Base-by-base conservation (phyloP, 2,888 invertebrate species). In the Drosophila ochracea region DNA sequence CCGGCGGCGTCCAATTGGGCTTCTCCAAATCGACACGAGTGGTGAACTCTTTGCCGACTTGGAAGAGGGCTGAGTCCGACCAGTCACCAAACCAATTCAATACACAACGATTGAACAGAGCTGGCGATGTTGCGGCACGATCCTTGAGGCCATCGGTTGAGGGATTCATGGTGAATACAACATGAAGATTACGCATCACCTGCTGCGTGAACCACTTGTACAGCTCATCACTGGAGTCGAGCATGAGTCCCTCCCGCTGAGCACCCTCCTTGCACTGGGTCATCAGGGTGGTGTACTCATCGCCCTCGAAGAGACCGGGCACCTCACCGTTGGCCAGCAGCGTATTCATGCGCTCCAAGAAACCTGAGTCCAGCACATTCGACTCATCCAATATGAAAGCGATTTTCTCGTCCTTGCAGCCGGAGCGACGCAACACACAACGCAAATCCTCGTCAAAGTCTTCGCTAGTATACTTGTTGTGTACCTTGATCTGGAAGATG, bases 131-230 rank as follows among this genome's bases (percentile, higher is more conserved):
- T 13, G 99, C 98, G 0, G 99, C 99, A 76, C 99, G 95, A 94
- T 99, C 99, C 93, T 99, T 99, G 52, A 99, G 95, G 0, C 99
- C 99, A 92, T 99, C 99, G 0, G 99, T 98, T 1, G 98, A 99
- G 11, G 99, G 99, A 94, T 99, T 99, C 99, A 99, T 99, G 0
- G 99, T 99, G 94, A 99, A 99, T 53, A 99, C 99, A 13, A 99
- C 99, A 94, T 99, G 99, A 58, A 99, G 95, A 93, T 99, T 99
- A 76, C 97, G 96, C 98, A 99, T 99, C 43, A 99, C 99, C 95
- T 99, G 97, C 33, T 98, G 98, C 0, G 99, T 99, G 93, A 99
- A 99, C 99, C 99, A 99, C 94, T 99, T 99, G 94, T 99, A 99
- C 13, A 99, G 94, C 93, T 99, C 99, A 93, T 99, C 99, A 86